Evolutionary conservation across 2,797 vertebrate genomes (phyloP), one percentile per base, ranked within the genome.

Genomic region (Arremon brunneinucha): DNA sequence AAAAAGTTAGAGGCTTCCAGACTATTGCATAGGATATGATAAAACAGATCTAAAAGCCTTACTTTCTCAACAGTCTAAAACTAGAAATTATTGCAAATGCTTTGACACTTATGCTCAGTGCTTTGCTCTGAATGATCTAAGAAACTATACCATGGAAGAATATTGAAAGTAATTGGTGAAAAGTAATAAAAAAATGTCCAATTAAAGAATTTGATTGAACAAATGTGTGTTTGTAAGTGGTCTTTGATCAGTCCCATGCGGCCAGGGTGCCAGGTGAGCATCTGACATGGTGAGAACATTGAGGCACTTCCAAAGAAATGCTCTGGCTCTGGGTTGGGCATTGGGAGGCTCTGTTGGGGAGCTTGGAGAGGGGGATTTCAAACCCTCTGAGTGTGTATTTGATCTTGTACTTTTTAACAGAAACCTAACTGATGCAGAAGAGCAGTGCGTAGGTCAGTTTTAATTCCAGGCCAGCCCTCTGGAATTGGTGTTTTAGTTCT

Each of bases 201-300:
- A 32, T 5, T 32, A 34, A 52, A 16, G 4, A 16, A 12, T 72
- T 39, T 74, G 2, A 1, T 53, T 69, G 3, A 62, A 13, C 21
- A 55, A 67, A 39, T 23, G 4, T 14, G 28, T 32, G 3, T n/a
- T 23, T 41, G 4, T n/a, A 27, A 46, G 23, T 72, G 43, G 18
- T 28, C 11, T 76, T 30, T 28, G 12, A 7, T 55, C 39, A 35
- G 18, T 57, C 50, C 11, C 12, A 30, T 3, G 0, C 8, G 3
- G 5, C 18, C 37, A n/a, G 9, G 4, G 7, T 70, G 20, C 21
- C 7, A 13, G 34, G 20, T 2, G 8, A 22, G 8, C 3, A 12
- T 32, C 55, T 56, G 41, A 44, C 3, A 15, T 0, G 0, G 15
- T 18, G 28, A 68, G 14, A 55, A 8, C n/a, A 26, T 13, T 49